Conservation (phyloP, 2,113 vertebrate genomes). For the Neotoma lepida region DNA sequence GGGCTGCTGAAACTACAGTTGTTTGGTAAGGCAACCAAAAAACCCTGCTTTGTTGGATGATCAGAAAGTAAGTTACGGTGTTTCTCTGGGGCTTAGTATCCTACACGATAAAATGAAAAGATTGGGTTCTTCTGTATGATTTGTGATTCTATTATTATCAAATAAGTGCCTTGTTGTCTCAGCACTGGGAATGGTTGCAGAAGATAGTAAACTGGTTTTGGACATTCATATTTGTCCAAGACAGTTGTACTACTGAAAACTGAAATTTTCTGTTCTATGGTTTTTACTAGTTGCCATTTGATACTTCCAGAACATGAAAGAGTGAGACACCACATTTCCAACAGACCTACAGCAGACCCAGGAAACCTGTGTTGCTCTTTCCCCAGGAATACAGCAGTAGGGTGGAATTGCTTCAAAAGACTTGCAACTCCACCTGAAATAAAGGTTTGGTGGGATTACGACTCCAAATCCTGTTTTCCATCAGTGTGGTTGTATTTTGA, state of each 20-base stretch:
- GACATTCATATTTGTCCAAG: background rate
- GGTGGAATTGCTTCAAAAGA: background rate
- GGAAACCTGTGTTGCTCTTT: background rate
- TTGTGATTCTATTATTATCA: conserved; percentile 26
- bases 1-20: conserved; percentile 28
- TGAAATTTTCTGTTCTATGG: background rate
- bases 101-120: conserved; percentile 39
- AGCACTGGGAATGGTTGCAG: background rate
- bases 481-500: background rate
- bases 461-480: background rate
- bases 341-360: background rate
- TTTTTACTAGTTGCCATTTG: conserved; percentile 26
- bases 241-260: background rate
- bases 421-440: background rate
- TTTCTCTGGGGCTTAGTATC: conserved; percentile 22
- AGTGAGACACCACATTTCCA: background rate
- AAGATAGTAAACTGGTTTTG: background rate
- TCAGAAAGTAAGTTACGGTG: background rate
- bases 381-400: background rate
- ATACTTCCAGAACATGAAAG: background rate
- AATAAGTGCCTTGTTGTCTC: background rate
- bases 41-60: conserved; percentile 6
- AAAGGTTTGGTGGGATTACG: background rate
- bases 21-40: background rate
- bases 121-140: background rate